Conservation (phyloP, 2,113 vertebrate species). For the Xiphias gladius region DNA sequence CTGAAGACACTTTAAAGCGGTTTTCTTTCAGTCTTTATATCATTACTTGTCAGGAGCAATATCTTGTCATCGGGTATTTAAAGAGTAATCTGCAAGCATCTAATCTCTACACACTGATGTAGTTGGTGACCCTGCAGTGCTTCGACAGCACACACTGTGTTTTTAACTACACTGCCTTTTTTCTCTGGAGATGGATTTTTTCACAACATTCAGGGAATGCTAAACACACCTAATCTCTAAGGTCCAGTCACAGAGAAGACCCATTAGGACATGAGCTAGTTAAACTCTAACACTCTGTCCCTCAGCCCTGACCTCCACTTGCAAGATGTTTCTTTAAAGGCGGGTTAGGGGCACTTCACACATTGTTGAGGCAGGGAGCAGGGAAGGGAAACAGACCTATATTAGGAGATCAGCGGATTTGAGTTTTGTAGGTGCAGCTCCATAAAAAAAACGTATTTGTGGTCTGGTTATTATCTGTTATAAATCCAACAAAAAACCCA, state of each 20-base stretch:
- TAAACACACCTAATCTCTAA: conserved; percentile 49
- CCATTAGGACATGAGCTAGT: conserved; percentile 65
- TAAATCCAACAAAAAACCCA: conserved; percentile 22
- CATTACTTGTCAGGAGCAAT: conserved; percentile 24
- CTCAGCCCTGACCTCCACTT: conserved; percentile 54
- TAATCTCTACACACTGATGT: conserved; percentile 35
- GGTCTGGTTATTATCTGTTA: conserved; percentile 31
- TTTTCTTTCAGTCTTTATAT: conserved; percentile 23
- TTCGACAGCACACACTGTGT: conserved; percentile 21
- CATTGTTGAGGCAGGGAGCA: conserved; percentile 35
- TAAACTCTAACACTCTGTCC: conserved; percentile 68
- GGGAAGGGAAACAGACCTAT: background rate
- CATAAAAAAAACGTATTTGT: conserved; percentile 29
- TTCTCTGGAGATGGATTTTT: conserved; percentile 42
- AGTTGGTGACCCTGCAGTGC: conserved; percentile 39
- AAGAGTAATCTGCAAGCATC: conserved; percentile 38
- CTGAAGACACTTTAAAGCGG: background rate
- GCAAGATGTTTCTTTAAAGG: conserved; percentile 48
- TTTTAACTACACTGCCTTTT: conserved; percentile 44
- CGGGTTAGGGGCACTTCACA: conserved; percentile 23
- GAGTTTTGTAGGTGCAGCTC: conserved; percentile 10
- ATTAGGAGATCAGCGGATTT: conserved; percentile 3
- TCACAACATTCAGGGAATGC: conserved; percentile 64
- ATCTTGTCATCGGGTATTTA: conserved; percentile 32
- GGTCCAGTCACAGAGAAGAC: conserved; percentile 48